These are phyloP conservation scores for Mongoloraphidia duomilia DNA, from an alignment of 2,888 invertebrate genomes.

Conservation along the genomic window DNA sequence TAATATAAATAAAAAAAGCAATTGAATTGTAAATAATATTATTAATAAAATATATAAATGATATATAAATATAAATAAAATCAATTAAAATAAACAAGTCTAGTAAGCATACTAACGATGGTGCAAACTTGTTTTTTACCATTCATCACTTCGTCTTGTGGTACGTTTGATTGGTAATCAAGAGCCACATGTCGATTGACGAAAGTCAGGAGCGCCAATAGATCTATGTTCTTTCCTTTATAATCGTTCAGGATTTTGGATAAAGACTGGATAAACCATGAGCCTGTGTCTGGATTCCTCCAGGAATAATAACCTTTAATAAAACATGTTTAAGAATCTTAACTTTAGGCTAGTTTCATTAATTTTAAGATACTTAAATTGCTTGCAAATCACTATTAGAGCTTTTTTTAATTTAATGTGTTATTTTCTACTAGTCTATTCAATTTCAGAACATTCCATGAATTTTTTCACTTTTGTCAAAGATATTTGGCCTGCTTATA, in stretches of 20 bases:
- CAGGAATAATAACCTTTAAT: conserved; percentile 48
- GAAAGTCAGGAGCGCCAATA: conserved; percentile 47
- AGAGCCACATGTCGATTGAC: conserved; percentile 48
- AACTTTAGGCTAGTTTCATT: background rate
- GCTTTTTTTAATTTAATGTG: too few relatives aligned
- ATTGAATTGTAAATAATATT: too few relatives aligned
- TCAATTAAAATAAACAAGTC: conserved; percentile 33
- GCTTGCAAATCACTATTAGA: too few relatives aligned
- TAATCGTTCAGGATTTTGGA: conserved; percentile 37
- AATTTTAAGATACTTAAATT: too few relatives aligned
- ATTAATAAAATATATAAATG: background rate
- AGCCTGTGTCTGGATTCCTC: conserved; percentile 48
- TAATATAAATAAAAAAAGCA: too few relatives aligned
- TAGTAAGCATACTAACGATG: conserved; percentile 49
- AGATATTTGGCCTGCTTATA: too few relatives aligned
- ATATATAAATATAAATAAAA: background rate
- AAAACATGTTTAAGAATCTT: conserved; percentile 7
- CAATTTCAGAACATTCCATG: too few relatives aligned
- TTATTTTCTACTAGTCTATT: too few relatives aligned
- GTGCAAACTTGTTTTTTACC: conserved; percentile 55
- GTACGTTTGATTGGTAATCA: conserved; percentile 42
- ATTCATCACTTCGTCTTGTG: conserved; percentile 29
- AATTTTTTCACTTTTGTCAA: too few relatives aligned
- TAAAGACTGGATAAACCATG: conserved; percentile 59
- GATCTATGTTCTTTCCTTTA: conserved; percentile 35